Percentiles rank a stretch among this genome's conserved stretches.
phyloP scores from a whole-genome alignment of 2,888 invertebrate genomes.

The Bimastos eiseni region DNA sequence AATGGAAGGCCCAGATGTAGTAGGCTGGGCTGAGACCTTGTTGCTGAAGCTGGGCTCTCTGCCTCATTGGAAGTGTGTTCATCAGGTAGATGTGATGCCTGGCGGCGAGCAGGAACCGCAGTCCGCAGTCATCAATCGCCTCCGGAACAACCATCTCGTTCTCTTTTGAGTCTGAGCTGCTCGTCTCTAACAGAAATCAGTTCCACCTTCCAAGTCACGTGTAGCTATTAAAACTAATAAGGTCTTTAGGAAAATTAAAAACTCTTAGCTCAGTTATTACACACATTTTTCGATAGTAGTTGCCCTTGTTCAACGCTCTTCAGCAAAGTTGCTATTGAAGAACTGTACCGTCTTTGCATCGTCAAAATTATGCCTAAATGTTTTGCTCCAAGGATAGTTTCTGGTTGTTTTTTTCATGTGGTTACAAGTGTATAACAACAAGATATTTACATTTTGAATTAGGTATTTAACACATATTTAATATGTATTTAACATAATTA shows the following conservation, averaged over 20 bases:
- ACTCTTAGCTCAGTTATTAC: background rate
- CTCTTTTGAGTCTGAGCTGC: slow-evolving; percentile 27
- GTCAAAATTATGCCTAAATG: no score
- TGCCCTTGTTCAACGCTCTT: no score
- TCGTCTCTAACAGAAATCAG: slow-evolving; percentile 26
- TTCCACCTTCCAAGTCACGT: background rate
- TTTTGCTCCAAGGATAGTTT: no score
- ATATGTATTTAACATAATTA: no score
- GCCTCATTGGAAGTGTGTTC: slow-evolving; percentile 86
- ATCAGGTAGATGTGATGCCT: slow-evolving; percentile 94
- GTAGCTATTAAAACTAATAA: background rate
- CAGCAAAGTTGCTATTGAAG: no score
- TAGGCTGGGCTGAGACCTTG: slow-evolving; percentile 73
- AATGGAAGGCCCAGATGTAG: slow-evolving; percentile 98
- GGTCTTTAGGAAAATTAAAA: background rate
- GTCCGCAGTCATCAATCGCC: slow-evolving; percentile 88
- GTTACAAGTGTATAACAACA: background rate
- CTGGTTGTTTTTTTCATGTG: no score
- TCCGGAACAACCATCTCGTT: slow-evolving; percentile 42
- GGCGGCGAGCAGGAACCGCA: slow-evolving; percentile 93
- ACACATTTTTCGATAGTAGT: background rate
- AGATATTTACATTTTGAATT: background rate
- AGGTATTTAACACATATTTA: background rate
- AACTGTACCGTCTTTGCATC: no score
- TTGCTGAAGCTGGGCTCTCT: slow-evolving; percentile 81